These are phyloP conservation scores for Enoplosus armatus DNA, from an alignment of 2,797 vertebrate genomes.

Conservation along the genomic window DNA sequence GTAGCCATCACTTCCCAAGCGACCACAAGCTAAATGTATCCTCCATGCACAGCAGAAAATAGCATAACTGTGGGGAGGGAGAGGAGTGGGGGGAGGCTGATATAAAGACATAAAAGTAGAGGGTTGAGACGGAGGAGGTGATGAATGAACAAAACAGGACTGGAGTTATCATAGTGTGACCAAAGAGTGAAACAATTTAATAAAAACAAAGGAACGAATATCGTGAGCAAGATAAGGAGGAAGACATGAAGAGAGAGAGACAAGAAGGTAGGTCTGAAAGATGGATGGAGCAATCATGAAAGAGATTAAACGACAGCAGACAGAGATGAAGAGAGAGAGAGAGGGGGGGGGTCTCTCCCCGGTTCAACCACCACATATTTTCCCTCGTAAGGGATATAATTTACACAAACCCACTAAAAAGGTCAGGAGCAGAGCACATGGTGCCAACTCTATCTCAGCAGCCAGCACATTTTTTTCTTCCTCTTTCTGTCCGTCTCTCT, in stretches of 20 bases:
- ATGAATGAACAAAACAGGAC: slow-evolving; percentile 48
- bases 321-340: slow-evolving; percentile 36
- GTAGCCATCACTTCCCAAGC: slow-evolving; percentile 75
- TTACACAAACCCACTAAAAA: slow-evolving; percentile 81
- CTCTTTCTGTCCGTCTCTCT: slow-evolving; percentile 24
- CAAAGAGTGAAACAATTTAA: slow-evolving; percentile 31
- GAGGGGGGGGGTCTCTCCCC: slow-evolving; percentile 55
- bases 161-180: slow-evolving; percentile 30
- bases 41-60: slow-evolving; percentile 76
- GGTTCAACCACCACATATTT: slow-evolving; percentile 80
- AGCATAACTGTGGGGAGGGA: slow-evolving; percentile 68
- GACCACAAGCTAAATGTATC: slow-evolving; percentile 85
- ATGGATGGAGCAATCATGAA: slow-evolving; percentile 43
- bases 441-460: slow-evolving; percentile 75
- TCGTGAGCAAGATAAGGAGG: slow-evolving; percentile 11
- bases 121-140: slow-evolving; percentile 34
- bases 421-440: slow-evolving; percentile 72
- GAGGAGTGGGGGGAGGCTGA: slow-evolving; percentile 19
- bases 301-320: slow-evolving; percentile 52
- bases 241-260: slow-evolving; percentile 17
- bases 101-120: slow-evolving; percentile 53
- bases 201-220: slow-evolving; percentile 46
- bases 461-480: slow-evolving; percentile 48
- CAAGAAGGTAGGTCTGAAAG: slow-evolving; percentile 35
- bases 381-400: slow-evolving; percentile 84